Evolutionary conservation across 2,113 vertebrate species (phyloP).

Genomic region (Hypocryptadius cinnamomeus): DNA sequence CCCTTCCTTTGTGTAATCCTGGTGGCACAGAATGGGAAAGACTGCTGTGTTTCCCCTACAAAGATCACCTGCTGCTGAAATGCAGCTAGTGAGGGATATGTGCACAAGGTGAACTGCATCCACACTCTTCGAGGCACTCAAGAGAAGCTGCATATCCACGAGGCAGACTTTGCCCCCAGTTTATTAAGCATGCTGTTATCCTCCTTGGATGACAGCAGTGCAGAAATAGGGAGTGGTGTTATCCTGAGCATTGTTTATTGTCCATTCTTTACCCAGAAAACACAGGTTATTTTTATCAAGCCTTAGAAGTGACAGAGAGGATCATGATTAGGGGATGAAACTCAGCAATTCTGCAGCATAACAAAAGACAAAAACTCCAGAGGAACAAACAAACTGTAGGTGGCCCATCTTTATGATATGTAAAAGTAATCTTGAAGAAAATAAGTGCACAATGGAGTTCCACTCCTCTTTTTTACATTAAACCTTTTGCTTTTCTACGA

Average conservation of each 20-base stretch:
- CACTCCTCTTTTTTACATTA: not conserved
- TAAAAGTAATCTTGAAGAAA: not conserved
- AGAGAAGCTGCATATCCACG: not conserved
- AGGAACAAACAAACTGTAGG: not conserved
- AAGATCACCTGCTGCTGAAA: not conserved
- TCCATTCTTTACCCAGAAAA: not conserved
- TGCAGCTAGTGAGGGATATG: not conserved
- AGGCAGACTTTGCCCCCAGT: not conserved
- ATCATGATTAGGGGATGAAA: not conserved
- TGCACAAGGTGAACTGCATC: not conserved
- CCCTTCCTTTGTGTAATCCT: conserved; percentile 40
- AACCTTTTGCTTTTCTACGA: not conserved
- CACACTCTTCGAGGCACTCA: not conserved
- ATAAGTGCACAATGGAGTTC: not conserved
- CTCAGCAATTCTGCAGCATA: not conserved
- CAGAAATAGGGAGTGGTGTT: not conserved
- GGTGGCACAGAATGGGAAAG: conserved; percentile 17
- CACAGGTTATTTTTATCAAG: not conserved
- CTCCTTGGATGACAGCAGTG: not conserved
- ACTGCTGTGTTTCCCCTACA: conserved; percentile 9
- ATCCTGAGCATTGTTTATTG: not conserved
- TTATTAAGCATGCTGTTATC: not conserved
- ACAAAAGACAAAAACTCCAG: not conserved
- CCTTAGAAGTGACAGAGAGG: not conserved
- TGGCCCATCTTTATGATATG: not conserved